A percentile compares a stretch with the other conserved stretches of the same genome.
These are phyloP conservation scores for Lobophora halterata DNA, from an alignment of 2,888 invertebrate species.

Conservation along the genomic window DNA sequence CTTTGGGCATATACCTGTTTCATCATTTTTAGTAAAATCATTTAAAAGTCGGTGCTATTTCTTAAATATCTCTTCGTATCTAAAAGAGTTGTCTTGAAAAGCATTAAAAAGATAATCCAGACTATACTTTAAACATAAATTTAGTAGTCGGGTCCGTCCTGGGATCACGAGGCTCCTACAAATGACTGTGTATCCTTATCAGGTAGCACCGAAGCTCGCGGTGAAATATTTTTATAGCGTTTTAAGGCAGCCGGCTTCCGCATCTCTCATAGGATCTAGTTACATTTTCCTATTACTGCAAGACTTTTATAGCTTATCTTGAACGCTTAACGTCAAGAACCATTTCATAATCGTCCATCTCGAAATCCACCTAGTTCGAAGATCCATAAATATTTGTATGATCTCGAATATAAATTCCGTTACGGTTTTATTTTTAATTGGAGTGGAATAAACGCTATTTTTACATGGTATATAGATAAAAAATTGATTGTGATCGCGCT, in stretches of 20 bases:
- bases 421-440: constrained; percentile 60
- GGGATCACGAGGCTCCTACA: constrained; percentile 63
- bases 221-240: constrained; percentile 75
- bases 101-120: constrained; percentile 55
- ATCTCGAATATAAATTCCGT: constrained; percentile 51
- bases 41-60: constrained; percentile 44
- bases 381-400: constrained; percentile 53
- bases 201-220: constrained; percentile 66
- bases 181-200: constrained; percentile 75
- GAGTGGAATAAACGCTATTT: constrained; percentile 45
- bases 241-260: constrained; percentile 67
- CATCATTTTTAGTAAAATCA: constrained; percentile 36
- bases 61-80: constrained; percentile 49
- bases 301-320: constrained; percentile 44
- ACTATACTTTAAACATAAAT: constrained; percentile 62
- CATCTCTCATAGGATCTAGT: constrained; percentile 61
- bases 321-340: constrained; percentile 45
- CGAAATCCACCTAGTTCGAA: constrained; percentile 27
- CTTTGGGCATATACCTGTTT: constrained; percentile 27
- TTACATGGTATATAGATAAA: constrained; percentile 46
- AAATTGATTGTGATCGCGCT: constrained; percentile 60
- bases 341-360: constrained; percentile 45
- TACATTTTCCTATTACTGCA: constrained; percentile 61
- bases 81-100: constrained; percentile 54
- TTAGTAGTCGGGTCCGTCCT: constrained; percentile 42